A percentile compares a stretch with the other conserved stretches of the same genome.
phyloP scores from a whole-genome alignment of 2,888 invertebrate species.

The Lithodes maja region DNA sequence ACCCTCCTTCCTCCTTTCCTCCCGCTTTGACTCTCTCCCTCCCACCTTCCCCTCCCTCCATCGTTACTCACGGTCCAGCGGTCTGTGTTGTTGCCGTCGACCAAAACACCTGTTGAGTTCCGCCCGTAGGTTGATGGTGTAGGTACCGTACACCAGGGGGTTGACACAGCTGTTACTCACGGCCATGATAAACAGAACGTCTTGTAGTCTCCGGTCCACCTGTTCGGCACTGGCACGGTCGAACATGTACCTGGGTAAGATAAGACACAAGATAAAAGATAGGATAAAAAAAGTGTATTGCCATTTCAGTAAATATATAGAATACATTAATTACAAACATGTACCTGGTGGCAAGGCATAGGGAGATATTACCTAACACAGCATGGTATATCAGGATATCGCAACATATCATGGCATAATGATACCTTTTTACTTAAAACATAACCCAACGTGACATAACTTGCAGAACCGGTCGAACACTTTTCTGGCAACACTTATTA shows the following conservation, averaged over 20 bases:
- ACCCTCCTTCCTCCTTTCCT: conserved; percentile 7
- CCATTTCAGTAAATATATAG: too few species aligned
- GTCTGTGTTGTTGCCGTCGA: conserved; percentile 8
- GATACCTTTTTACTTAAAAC: too few species aligned
- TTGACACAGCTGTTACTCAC: too few species aligned
- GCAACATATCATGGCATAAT: too few species aligned
- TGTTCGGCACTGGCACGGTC: conserved; percentile 81
- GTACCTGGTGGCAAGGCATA: too few species aligned
- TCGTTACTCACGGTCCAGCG: background rate
- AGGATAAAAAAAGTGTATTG: background rate
- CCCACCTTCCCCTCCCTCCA: background rate
- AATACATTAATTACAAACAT: too few species aligned
- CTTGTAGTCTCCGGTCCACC: conserved; percentile 81
- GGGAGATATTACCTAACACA: too few species aligned
- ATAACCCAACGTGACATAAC: too few species aligned
- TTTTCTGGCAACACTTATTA: too few species aligned
- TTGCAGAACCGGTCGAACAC: too few species aligned
- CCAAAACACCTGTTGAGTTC: conserved; percentile 49
- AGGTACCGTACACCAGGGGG: too few species aligned
- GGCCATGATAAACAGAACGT: conserved; percentile 85
- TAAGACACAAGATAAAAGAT: background rate
- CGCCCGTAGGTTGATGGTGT: background rate
- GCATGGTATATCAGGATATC: too few species aligned
- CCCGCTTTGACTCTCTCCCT: background rate
- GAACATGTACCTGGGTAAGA: conserved; percentile 81